Evolutionary conservation across 2,113 vertebrate species (phyloP), one percentile per base, ranked within the genome.

Genomic region (Clarias magur): DNA sequence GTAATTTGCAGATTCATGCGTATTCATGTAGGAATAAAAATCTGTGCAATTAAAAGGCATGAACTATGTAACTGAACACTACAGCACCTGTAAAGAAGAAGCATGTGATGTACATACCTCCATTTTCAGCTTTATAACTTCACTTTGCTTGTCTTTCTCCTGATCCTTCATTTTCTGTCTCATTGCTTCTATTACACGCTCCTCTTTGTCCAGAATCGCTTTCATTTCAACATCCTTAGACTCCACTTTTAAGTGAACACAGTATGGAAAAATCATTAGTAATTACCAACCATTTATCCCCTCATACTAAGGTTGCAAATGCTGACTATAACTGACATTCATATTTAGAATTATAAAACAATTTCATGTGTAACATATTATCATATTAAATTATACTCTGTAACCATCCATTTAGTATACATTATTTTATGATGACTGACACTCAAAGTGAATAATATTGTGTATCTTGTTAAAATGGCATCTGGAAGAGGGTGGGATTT

Each of bases 71-170:
- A 70, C 9, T 70, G 17, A 83, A 68, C 60, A 83, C 81, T 25
- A 59, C 4, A 8, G 67, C 57, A 81, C 27, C 0, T 42, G 19
- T 56, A 48, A 56, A 79, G 11, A 6, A 30, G 42, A 85, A 85
- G 34, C 13, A 1, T 42, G 13, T 38, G 11, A 10, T 48, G 1
- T 17, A 60, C 75, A 30, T 82, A 99, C 98, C 96, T 99, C 97
- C 94, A 99, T 95, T 82, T 98, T 96, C 75, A 99, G 87, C 93
- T 96, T 98, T 54, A 99, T 92, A 17, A 98, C 94, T 92, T 98
- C 96, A 68, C 93, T 97, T 93, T 98, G 96, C 65, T 95, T 97
- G 92, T 97, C 96, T 88, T 94, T 96, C 89, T 98, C 96, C 91
- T 97, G 96, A 80, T 93, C 95, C 92, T 90, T 95, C 89, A 99